These are phyloP conservation scores for Hozukius guyotensis DNA, from an alignment of 2,797 vertebrate genomes.

Conservation along the genomic window DNA sequence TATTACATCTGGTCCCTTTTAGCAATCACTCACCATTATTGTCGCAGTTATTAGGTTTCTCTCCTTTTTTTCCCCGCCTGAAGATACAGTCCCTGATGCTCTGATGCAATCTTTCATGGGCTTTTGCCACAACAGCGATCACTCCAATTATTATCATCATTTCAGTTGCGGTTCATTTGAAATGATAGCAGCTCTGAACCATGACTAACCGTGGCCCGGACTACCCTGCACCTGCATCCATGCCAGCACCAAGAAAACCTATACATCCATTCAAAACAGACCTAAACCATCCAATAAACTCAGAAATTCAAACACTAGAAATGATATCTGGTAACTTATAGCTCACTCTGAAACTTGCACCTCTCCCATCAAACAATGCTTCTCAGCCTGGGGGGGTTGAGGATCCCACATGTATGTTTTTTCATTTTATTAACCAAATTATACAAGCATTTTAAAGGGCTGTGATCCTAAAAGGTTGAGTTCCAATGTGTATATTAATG, in stretches of 20 bases:
- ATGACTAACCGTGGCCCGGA: constrained; percentile 55
- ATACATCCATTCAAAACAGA: constrained; percentile 24
- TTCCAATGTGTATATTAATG: neutral
- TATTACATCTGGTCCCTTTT: constrained; percentile 77
- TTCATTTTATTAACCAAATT: neutral
- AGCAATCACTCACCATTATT: constrained; percentile 75
- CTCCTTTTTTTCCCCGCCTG: constrained; percentile 22
- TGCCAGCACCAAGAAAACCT: constrained; percentile 26
- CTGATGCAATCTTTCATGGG: constrained; percentile 55
- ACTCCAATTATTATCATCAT: constrained; percentile 68
- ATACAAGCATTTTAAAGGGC: neutral
- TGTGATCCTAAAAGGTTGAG: neutral
- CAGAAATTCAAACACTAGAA: constrained; percentile 4
- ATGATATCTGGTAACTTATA: neutral
- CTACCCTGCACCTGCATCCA: constrained; percentile 54
- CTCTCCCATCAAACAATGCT: neutral
- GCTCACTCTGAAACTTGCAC: neutral
- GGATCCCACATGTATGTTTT: neutral
- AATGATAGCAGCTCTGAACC: constrained; percentile 59
- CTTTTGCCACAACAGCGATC: constrained; percentile 59
- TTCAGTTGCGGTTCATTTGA: constrained; percentile 63
- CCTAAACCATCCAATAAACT: constrained; percentile 1
- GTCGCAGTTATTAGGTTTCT: constrained; percentile 74
- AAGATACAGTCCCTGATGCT: constrained; percentile 40
- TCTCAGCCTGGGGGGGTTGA: neutral